Base-by-base conservation (phyloP, 2,888 invertebrate species). In the Lepidocyrtoides sp. region DNA sequence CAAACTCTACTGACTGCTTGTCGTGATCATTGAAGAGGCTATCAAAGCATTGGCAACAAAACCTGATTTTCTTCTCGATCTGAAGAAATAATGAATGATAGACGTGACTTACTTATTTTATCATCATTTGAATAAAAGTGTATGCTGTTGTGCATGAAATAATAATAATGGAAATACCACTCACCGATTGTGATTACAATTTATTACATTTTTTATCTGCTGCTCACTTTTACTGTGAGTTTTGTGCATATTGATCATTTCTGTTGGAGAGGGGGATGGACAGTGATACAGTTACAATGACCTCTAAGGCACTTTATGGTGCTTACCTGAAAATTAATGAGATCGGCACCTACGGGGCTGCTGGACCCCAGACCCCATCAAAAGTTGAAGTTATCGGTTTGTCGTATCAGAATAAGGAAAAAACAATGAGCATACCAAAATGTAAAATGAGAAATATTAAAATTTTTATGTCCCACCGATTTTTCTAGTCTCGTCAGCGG, bases 131-230 rank as follows among this genome's bases (percentile, higher is more conserved):
- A 60, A 17, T n/a, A 17, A 5, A 36, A 36, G 36, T 3, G 48
- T 14, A 12, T 48, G 2, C 48, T 8, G 14, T 48, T 12, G 2
- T 48, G 7, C 8, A 7, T 7, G 12, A 23, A 23, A 23, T 60
- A 60, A 54, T 54, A 54, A 54, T 17, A 54, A 48, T 57, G 17
- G 17, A 17, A 57, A 57, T 57, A 57, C 60, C 60, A 60, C 60
- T 60, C 12, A 12, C 60, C 10, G 60, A 60, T 72, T 44, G 72
- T 41, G 44, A 72, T 72, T 72, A 72, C 72, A 44, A 72, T 72
- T 60, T 60, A 60, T 60, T 66, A 29, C 66, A 60, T 10, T 32
- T 14, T 32, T 32, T 66, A 32, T n/a, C 7, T 32, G n/a, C 32
- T 66, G 14, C 32, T 66, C 32, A n/a, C 2, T 66, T 66, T 12